phyloP scores from a whole-genome alignment of 2,797 vertebrate species.

The Sorex maritimensis region DNA sequence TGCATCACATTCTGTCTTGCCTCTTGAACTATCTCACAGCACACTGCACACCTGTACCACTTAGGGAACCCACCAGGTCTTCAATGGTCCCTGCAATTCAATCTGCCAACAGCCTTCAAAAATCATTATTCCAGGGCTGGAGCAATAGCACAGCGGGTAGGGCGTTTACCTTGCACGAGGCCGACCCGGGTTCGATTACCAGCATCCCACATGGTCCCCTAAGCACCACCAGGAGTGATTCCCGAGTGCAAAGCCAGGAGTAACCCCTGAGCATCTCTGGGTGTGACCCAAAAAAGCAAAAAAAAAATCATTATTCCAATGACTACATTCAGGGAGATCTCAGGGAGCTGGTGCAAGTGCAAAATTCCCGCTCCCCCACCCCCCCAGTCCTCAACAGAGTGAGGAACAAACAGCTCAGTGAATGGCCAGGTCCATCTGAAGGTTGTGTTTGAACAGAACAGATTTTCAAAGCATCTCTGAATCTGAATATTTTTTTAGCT shows the following conservation, averaged over 20 bases:
- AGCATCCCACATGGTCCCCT: no score
- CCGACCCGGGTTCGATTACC: no score
- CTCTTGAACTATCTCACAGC: neutral
- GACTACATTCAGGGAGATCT: neutral
- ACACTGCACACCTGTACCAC: neutral
- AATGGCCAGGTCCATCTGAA: neutral
- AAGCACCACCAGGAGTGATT: no score
- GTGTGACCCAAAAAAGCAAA: no score
- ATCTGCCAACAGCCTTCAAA: neutral
- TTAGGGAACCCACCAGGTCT: conserved; percentile 26
- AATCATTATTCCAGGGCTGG: neutral
- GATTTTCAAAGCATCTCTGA: conserved; percentile 32
- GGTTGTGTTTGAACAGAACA: neutral
- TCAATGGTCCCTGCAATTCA: conserved; percentile 43
- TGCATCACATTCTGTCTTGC: neutral
- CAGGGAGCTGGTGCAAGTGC: neutral
- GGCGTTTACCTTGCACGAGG: no score
- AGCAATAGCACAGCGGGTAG: no score
- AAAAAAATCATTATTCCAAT: neutral
- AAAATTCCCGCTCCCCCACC: neutral
- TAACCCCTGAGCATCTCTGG: no score
- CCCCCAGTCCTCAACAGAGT: neutral
- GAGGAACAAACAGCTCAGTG: neutral
- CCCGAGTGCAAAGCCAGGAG: no score
- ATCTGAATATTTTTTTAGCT: conserved; percentile 25